Evolutionary conservation across 2,113 vertebrate species (phyloP).

Genomic region (Neolamprologus sp.): DNA sequence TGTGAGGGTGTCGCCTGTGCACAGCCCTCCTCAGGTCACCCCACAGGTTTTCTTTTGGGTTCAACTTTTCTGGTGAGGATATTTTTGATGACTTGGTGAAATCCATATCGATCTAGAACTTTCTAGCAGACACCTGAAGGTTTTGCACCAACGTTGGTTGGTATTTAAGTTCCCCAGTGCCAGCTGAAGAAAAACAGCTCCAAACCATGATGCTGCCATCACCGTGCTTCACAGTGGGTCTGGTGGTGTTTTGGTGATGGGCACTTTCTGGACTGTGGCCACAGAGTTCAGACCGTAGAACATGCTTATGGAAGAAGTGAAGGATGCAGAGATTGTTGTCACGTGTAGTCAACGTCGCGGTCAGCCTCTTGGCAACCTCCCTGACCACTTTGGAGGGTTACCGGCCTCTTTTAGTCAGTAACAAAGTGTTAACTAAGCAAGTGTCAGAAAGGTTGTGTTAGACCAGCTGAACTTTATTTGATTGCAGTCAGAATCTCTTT

Average conservation of each 20-base stretch:
- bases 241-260: not conserved
- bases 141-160: not conserved
- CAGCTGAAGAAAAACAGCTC: not conserved
- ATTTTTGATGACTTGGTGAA: not conserved
- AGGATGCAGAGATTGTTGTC: not conserved
- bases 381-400: not conserved
- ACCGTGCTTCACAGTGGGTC: not conserved
- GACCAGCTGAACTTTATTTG: not conserved
- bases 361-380: not conserved
- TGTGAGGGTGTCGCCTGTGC: not conserved
- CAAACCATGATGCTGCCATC: not conserved
- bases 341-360: fast-evolving
- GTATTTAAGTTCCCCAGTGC: not conserved
- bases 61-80: fast-evolving
- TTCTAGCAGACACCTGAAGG: not conserved
- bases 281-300: not conserved
- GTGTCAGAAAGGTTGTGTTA: not conserved
- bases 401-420: not conserved
- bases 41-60: not conserved
- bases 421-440: not conserved
- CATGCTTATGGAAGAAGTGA: not conserved
- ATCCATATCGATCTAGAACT: not conserved
- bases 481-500: not conserved
- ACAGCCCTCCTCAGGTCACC: not conserved
- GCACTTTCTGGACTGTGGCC: not conserved